Evolutionary conservation across 2,888 invertebrate species (phyloP), one percentile per base, ranked within the genome.

Genomic region (Cotesia congregata): DNA sequence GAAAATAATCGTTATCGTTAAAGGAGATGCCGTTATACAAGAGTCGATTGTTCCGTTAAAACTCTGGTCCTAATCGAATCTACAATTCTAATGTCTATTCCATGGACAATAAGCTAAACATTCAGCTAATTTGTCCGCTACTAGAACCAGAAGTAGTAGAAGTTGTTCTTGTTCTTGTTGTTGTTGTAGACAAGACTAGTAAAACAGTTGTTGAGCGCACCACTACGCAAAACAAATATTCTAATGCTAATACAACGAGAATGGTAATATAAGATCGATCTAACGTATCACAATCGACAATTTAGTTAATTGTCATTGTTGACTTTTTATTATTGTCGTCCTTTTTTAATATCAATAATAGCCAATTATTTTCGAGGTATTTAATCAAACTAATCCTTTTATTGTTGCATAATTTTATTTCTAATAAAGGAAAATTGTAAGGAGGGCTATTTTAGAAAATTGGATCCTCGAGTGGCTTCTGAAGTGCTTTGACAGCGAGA

Each of bases 1-100:
- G 9, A 30, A 41, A 64, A 61, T 64, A 64, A 64, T 72, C 41
- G 64, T 64, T 65, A 72, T 72, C 72, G 20, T 20, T 15, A 39
- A 72, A 72, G 30, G 64, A 50, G 40, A 72, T 64, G 17, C 72
- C 72, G 72, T 72, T 72, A 72, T 38, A 38, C 62, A 17, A 64
- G 41, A 72, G 50, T 40, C 72, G 64, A 72, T 72, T 20, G 72
- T 72, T 61, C 62, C 41, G 39, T 72, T 72, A 17, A 41, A 72
- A 64, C 62, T 62, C 17, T 65, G 65, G 38, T 65, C 20, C 20
- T 65, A 7, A 65, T 65, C 65, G 2, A 30, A 65, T 65, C 38
- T 30, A 65, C 38, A 65, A 20, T 30, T 65, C 65, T 65, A 30
- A 65, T 65, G 65, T 38, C 12, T 30, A 62, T 20, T 62, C 50